Evolutionary conservation across 2,113 vertebrate species (phyloP), one percentile per base, ranked within the genome.

Genomic region (Heterotis niloticus): DNA sequence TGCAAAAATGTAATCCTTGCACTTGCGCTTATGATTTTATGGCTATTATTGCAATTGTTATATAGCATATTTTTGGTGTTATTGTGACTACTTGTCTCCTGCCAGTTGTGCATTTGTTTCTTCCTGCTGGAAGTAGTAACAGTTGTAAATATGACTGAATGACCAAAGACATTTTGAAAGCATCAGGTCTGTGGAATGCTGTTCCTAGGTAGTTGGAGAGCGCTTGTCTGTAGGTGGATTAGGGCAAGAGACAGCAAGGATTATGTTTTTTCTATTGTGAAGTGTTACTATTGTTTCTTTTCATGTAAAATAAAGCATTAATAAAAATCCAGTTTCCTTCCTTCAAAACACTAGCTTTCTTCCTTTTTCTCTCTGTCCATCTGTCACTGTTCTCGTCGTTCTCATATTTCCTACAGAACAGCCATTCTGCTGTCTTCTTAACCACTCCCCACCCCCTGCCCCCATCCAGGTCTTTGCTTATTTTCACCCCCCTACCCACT

Each of bases 401-500:
- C 34, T n/a, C n/a, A 1, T n/a, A 10, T 17, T 52, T 23, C 0
- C 52, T 14, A 14, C 0, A 0, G 52, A 7, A 18, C 54, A 54
- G 4, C 71, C 34, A 44, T 26, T 28, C 10, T 65, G 18, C 64
- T 23, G 17, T 65, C 64, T 10, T 81, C 78, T 78, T 44, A 75
- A 76, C 78, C 64, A 52, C 20, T 75, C 76, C 54, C 70, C 23
- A 14, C 28, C 69, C 69, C 70, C 69, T 54, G 16, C 17, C 20
- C 62, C 64, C 65, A 79, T 80, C 79, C 79, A 54, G 54, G 75
- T 56, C 60, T 71, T 26, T 52, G 65, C 34, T 57, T 17, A 26
- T 18, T 56, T 52, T 76, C 68, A 64, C 60, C 24, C 64, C 80
- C 79, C 72, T 74, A 64, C 59, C 79, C 78, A 16, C 20, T 52